Percentiles rank a stretch among this genome's conserved stretches.
phyloP scores from a whole-genome alignment of 2,113 vertebrate species.

The Apteryx owenii region DNA sequence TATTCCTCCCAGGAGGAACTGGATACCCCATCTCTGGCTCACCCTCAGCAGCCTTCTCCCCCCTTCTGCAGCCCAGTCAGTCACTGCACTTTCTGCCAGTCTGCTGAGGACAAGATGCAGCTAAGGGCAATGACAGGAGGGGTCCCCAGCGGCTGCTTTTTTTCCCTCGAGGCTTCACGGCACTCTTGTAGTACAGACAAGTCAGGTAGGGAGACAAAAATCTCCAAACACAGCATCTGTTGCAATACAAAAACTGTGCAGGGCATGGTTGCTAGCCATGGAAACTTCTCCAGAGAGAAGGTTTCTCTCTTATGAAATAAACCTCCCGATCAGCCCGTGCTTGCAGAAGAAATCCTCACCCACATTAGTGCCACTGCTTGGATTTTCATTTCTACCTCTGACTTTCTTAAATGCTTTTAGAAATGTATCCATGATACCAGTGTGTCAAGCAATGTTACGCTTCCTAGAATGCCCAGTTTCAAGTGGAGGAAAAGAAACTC shows the following conservation, averaged over 20 bases:
- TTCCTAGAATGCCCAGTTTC: background rate
- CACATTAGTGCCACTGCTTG: background rate
- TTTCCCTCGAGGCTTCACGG: background rate
- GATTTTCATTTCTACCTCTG: background rate
- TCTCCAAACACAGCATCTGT: background rate
- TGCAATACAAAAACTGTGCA: conserved; percentile 47
- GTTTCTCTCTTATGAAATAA: conserved; percentile 5
- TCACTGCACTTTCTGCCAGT: background rate
- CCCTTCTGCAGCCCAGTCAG: background rate
- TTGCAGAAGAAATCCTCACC: background rate
- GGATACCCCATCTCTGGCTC: background rate
- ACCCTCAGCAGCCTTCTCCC: background rate
- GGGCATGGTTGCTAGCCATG: conserved; percentile 1
- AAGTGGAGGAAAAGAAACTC: background rate
- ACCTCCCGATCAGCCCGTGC: background rate
- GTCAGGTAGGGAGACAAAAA: background rate
- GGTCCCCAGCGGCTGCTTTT: background rate
- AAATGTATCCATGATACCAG: background rate
- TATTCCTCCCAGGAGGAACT: background rate
- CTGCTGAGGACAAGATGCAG: background rate
- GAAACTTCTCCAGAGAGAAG: background rate
- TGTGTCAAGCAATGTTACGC: background rate
- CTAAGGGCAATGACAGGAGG: background rate
- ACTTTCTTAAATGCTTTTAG: background rate
- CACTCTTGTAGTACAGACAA: background rate